These are phyloP conservation scores for Sula dactylatra DNA, from an alignment of 2,113 vertebrate species.

Conservation along the genomic window DNA sequence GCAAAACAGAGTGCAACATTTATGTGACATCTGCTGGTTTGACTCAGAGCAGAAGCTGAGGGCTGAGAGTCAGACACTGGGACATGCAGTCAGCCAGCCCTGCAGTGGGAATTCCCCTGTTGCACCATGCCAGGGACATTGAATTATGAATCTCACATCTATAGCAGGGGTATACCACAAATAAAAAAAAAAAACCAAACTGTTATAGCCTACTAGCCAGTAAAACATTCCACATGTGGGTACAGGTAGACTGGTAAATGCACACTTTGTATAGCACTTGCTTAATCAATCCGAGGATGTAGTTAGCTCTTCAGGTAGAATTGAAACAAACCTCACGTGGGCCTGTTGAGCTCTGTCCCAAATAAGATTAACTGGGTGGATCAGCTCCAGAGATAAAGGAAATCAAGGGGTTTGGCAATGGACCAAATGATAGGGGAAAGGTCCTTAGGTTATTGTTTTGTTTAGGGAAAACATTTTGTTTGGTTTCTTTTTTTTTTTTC, in stretches of 20 bases:
- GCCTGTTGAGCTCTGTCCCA: not conserved
- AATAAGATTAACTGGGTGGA: not conserved
- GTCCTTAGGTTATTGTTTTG: not conserved
- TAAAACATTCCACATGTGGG: not conserved
- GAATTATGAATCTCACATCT: not conserved
- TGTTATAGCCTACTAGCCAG: not conserved
- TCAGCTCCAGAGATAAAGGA: not conserved
- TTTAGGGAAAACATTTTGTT: not conserved
- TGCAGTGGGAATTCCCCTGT: not conserved
- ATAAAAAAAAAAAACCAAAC: not conserved
- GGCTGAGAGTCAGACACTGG: not conserved
- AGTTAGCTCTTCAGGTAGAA: not conserved
- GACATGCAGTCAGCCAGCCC: not conserved
- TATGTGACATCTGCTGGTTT: not conserved
- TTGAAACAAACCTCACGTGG: not conserved
- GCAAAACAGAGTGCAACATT: not conserved
- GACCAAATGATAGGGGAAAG: not conserved
- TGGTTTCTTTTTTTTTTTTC: accelerated
- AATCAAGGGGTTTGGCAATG: not conserved
- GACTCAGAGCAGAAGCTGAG: not conserved
- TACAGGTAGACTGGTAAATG: not conserved
- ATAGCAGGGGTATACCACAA: not conserved
- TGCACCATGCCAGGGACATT: not conserved
- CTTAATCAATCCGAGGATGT: not conserved
- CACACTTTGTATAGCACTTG: not conserved